phyloP scores from a whole-genome alignment of 1,140 invertebrate species.

The Rhopalosiphum maidis region DNA sequence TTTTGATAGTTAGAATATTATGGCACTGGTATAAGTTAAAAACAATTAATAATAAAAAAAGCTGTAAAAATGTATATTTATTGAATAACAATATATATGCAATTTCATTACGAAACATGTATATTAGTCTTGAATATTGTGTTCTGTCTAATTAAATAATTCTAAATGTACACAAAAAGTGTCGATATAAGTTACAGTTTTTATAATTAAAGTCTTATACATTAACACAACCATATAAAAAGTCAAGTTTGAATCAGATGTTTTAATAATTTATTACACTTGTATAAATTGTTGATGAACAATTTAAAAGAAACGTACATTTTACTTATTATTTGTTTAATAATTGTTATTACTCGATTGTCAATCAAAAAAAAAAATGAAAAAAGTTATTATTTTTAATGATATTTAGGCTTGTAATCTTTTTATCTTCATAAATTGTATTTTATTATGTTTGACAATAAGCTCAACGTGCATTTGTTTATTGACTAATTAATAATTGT shows the following conservation, averaged over 20 bases:
- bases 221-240: background rate
- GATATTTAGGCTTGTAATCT: background rate
- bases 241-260: background rate
- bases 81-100: background rate
- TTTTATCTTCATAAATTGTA: background rate
- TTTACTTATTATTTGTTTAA: background rate
- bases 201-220: no score
- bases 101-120: background rate
- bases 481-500: background rate
- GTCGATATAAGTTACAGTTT: background rate
- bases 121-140: background rate
- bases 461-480: background rate
- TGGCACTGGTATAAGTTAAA: background rate
- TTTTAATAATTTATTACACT: background rate
- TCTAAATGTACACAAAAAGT: no score
- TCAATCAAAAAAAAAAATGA: background rate
- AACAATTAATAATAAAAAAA: no score
- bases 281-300: background rate
- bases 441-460: background rate
- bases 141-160: no score
- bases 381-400: slow-evolving; percentile 11
- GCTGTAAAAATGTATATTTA: background rate
- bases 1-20: no score
- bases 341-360: background rate
- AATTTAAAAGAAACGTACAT: background rate